These are phyloP conservation scores for Torymus auratus DNA, from an alignment of 2,888 invertebrate species.

Conservation along the genomic window DNA sequence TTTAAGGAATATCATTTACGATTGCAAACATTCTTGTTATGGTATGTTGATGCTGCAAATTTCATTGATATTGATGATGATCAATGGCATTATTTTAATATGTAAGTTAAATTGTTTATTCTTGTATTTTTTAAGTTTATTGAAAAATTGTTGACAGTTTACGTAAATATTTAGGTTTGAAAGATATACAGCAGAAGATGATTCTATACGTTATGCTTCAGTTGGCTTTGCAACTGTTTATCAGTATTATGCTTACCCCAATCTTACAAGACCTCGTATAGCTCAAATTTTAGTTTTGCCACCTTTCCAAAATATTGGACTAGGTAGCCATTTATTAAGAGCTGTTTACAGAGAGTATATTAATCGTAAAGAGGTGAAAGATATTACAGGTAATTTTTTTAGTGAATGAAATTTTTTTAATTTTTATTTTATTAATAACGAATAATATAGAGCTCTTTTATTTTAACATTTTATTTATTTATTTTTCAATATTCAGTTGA, in stretches of 20 bases:
- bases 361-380: slow-evolving; percentile 79
- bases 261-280: slow-evolving; percentile 90
- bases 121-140: slow-evolving; percentile 9
- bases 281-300: slow-evolving; percentile 95
- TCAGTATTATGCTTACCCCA: slow-evolving; percentile 95
- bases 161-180: slow-evolving; percentile 81
- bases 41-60: slow-evolving; percentile 97
- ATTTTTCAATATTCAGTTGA: slow-evolving; percentile 84
- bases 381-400: slow-evolving; percentile 82
- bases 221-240: slow-evolving; percentile 95
- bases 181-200: slow-evolving; percentile 81
- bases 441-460: background rate
- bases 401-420: slow-evolving; percentile 39
- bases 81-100: slow-evolving; percentile 91
- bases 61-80: slow-evolving; percentile 95
- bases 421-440: slow-evolving; percentile 1
- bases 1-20: slow-evolving; percentile 89
- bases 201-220: slow-evolving; percentile 83
- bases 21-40: slow-evolving; percentile 93
- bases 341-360: slow-evolving; percentile 81
- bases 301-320: slow-evolving; percentile 91
- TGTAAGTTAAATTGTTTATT: slow-evolving; percentile 79
- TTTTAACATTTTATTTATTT: slow-evolving; percentile 19
- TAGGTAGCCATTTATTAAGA: slow-evolving; percentile 87
- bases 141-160: background rate